phyloP scores from a whole-genome alignment of 2,797 vertebrate species.

The Microctenopoma stevenorrisi region DNA sequence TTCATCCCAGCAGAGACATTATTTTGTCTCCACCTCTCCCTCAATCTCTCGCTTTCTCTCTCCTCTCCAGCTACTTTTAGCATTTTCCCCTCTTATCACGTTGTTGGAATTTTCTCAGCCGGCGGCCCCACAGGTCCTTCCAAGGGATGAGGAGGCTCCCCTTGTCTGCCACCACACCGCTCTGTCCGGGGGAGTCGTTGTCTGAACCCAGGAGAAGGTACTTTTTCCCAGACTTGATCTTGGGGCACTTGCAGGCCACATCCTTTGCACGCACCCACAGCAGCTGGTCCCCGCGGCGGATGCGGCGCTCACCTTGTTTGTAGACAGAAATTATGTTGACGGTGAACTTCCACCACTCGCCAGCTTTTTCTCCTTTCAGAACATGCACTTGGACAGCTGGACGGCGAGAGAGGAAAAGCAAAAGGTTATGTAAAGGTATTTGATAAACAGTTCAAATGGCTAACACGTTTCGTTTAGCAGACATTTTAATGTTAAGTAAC shows the following conservation, averaged over 20 bases:
- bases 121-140: constrained; percentile 96
- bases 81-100: constrained; percentile 98
- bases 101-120: constrained; percentile 98
- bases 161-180: constrained; percentile 96
- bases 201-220: constrained; percentile 95
- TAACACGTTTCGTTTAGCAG: too few species aligned
- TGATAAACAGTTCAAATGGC: too few species aligned
- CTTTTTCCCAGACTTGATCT: constrained; percentile 96
- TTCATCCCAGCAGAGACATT: constrained; percentile 31
- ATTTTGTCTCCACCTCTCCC: constrained; percentile 20
- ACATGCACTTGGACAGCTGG: constrained; percentile 96
- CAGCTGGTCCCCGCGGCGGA: constrained; percentile 95
- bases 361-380: constrained; percentile 92
- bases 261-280: constrained; percentile 97
- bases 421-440: background rate
- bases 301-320: constrained; percentile 94
- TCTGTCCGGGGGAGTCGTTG: constrained; percentile 94
- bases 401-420: constrained; percentile 9
- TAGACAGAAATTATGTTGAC: constrained; percentile 98
- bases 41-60: constrained; percentile 37
- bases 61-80: constrained; percentile 84
- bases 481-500: background rate
- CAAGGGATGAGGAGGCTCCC: constrained; percentile 97
- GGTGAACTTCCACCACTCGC: constrained; percentile 99
- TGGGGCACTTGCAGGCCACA: constrained; percentile 96